Evolutionary conservation across 1,140 invertebrate species (phyloP), one percentile per base, ranked within the genome.

Genomic region (Sitophilus oryzae): DNA sequence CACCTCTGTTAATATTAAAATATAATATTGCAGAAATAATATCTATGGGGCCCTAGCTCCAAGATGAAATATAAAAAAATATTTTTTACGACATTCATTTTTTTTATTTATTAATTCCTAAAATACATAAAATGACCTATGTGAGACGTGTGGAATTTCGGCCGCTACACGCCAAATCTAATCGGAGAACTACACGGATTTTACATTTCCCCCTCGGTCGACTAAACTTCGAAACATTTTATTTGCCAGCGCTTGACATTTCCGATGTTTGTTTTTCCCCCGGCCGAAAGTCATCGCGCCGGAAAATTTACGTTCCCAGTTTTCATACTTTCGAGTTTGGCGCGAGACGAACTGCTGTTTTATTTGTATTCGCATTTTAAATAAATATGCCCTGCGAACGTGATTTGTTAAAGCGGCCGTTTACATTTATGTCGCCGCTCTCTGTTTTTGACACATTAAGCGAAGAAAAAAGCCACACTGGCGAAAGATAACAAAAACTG

Each of bases 191-290:
- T 52, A 52, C 38, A 52, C 38, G 38, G 40, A 41, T 52, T 52
- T 52, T 19, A n/a, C 49, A 34, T 52, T 52, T 52, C 23, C 49
- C 20, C 16, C n/a, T n/a, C 38, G 49, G 49, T 52, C 38, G 49
- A 37, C 49, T 42, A 41, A 52, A 52, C 49, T 52, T 35, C 40
- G 49, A 52, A 41, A 52, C 49, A 52, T 52, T 52, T 52, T 52
- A 52, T 52, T 52, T 37, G 49, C 38, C 35, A 35, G 48, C 35
- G 49, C 38, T 43, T 52, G 49, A 52, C 49, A 37, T 34, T 52
- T 52, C 34, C 38, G 14, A 20, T 52, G 40, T 52, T 52, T 52
- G 49, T 43, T 52, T 52, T 52, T 52, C 49, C n/a, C n/a, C n/a
- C 40, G 49, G 34, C 49, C 41, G 38, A 43, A 34, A 52, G 23